Base-by-base conservation (phyloP, 2,797 vertebrate genomes). In the Labroides dimidiatus region DNA sequence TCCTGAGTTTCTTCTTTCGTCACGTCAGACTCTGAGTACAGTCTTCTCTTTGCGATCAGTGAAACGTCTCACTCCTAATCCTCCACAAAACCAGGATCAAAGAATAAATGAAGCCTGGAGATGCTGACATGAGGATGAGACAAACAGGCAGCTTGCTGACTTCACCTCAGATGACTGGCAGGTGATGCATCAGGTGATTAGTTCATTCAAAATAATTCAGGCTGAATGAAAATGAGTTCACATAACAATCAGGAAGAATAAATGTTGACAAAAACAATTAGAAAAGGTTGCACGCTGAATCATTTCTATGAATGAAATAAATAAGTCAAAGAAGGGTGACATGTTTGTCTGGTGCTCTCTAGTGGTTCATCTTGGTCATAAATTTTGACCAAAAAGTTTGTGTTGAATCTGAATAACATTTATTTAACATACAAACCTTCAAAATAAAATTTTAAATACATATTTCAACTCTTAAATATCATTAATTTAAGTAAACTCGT, bases 71-170 rank as follows among this genome's bases (percentile, higher is more conserved):
- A 19, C 42, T 30, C 23, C 12, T 89, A 89, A 90, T 84, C 84
- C 72, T 12, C 65, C 33, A 20, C 41, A 54, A 60, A 70, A 78
- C 69, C 75, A 72, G 69, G 69, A 84, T 88, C 87, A 86, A 78
- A 77, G 53, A 50, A 55, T 66, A 69, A 43, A 49, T 37, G 54
- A 42, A n/a, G 24, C 24, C 64, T 5, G 49, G 37, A 54, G 64
- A 56, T 36, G 57, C 54, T 69, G 37, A 39, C 41, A n/a, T n/a
- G n/a, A n/a, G n/a, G n/a, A n/a, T n/a, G n/a, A 11, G 57, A 37
- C n/a, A 24, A 7, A 10, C 43, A 33, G 49, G 48, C 54, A 42
- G 33, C 54, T 39, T 4, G 33, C 13, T 23, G 37, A 3, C 1
- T n/a, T 54, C 51, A 33, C 16, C 20, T 45, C 37, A 30, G 54